Conservation (phyloP, 2,113 vertebrate genomes). For the Tamias sibiricus region DNA sequence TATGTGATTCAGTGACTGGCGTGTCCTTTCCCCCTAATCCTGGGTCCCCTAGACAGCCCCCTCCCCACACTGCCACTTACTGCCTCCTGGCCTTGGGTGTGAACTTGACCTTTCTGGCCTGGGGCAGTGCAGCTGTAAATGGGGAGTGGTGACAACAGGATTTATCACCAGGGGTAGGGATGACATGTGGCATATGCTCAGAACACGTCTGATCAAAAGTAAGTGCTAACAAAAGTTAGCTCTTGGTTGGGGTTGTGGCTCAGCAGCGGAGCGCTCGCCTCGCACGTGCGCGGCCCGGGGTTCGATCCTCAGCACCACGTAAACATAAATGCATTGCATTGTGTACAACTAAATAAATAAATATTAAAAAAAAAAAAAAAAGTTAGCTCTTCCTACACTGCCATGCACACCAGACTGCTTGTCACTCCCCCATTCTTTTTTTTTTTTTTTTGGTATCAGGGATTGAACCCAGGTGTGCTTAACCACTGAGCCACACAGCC, state of each 20-base stretch:
- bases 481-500: no score
- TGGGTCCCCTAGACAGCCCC: neutral
- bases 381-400: neutral
- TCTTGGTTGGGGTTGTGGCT: no score
- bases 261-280: no score
- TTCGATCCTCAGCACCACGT: no score
- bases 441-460: no score
- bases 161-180: neutral
- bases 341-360: no score
- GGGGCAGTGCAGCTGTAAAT: neutral
- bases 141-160: neutral
- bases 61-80: neutral
- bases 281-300: no score
- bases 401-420: neutral
- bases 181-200: rapidly evolving
- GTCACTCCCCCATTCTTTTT: neutral
- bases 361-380: no score
- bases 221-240: neutral
- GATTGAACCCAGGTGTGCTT: no score
- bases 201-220: neutral
- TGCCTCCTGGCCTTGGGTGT: neutral
- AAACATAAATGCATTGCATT: no score
- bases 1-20: neutral
- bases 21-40: neutral
- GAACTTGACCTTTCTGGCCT: neutral